phyloP scores from a whole-genome alignment of 1,140 invertebrate species.

The Drosophila micromelanica region DNA sequence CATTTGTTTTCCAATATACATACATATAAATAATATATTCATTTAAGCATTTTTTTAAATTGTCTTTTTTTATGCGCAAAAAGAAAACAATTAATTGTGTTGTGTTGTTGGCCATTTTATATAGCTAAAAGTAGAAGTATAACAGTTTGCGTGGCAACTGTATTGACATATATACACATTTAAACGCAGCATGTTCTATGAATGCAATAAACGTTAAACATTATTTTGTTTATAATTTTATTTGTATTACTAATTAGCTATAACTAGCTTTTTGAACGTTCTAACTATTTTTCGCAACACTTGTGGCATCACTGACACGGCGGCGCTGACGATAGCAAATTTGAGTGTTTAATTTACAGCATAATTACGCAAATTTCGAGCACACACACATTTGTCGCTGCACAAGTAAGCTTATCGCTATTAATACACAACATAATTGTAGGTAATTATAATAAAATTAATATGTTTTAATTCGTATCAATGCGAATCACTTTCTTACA shows the following conservation, averaged over 20 bases:
- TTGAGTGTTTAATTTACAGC: slow-evolving; percentile 4
- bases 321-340: slow-evolving; percentile 63
- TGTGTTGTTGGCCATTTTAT: slow-evolving; percentile 11
- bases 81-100: slow-evolving; percentile 18
- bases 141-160: not conserved
- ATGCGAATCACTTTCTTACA: slow-evolving; percentile 36
- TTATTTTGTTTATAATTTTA: not conserved
- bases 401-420: not conserved
- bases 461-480: slow-evolving; percentile 1
- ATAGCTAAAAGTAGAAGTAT: not conserved
- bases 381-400: not conserved
- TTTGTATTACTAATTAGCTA: not conserved
- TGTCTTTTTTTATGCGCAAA: slow-evolving; percentile 54
- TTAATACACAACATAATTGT: slow-evolving; percentile 1
- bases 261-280: slow-evolving; percentile 13
- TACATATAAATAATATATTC: not conserved
- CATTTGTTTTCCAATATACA: slow-evolving; percentile 45
- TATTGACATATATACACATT: not conserved
- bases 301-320: slow-evolving; percentile 49
- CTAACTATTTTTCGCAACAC: slow-evolving; percentile 9
- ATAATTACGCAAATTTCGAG: slow-evolving; percentile 4
- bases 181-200: not conserved
- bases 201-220: not conserved
- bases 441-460: slow-evolving; percentile 8
- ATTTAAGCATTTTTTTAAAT: slow-evolving; percentile 24